Percentiles rank a stretch among this genome's conserved stretches.
phyloP scores from a whole-genome alignment of 1,140 invertebrate genomes.

The Ctenoplectra terminalis region DNA sequence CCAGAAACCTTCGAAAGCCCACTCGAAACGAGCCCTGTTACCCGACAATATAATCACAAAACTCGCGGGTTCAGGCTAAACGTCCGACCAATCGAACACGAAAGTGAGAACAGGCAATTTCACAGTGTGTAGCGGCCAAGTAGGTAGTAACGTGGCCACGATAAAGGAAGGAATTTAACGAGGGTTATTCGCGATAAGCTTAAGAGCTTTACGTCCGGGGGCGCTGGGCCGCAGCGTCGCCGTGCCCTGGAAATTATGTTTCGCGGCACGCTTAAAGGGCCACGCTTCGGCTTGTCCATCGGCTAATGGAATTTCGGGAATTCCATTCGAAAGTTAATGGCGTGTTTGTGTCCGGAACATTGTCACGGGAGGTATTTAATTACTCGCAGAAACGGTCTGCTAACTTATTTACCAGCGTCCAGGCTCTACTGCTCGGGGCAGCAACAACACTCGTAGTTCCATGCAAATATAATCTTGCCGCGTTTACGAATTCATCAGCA shows the following conservation, averaged over 20 bases:
- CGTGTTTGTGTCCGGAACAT: slow-evolving; percentile 5
- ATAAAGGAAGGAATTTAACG: slow-evolving; percentile 63
- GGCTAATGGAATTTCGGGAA: slow-evolving; percentile 44
- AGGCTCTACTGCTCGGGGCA: background rate
- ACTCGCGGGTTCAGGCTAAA: background rate
- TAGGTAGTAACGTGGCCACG: slow-evolving; percentile 18
- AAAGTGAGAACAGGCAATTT: slow-evolving; percentile 47
- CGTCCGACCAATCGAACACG: slow-evolving; percentile 32
- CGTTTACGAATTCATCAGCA: slow-evolving; percentile 24
- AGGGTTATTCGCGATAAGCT: slow-evolving; percentile 57
- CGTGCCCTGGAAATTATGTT: slow-evolving; percentile 9
- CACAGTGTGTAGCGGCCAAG: slow-evolving; percentile 6
- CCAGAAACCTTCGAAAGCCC: too few species aligned
- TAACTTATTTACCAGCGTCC: slow-evolving; percentile 47
- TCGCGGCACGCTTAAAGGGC: slow-evolving; percentile 1
- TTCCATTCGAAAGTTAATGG: slow-evolving; percentile 40
- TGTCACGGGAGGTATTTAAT: slow-evolving; percentile 25
- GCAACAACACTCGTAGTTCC: slow-evolving; percentile 19
- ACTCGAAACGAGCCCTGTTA: background rate
- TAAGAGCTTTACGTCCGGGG: slow-evolving; percentile 45
- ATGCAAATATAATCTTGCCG: slow-evolving; percentile 31
- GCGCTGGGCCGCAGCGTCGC: background rate
- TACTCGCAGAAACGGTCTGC: slow-evolving; percentile 25
- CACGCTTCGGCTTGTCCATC: slow-evolving; percentile 8
- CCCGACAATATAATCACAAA: background rate